Evolutionary conservation across 2,113 vertebrate genomes (phyloP), one percentile per base, ranked within the genome.

Genomic region (Procavia capensis): DNA sequence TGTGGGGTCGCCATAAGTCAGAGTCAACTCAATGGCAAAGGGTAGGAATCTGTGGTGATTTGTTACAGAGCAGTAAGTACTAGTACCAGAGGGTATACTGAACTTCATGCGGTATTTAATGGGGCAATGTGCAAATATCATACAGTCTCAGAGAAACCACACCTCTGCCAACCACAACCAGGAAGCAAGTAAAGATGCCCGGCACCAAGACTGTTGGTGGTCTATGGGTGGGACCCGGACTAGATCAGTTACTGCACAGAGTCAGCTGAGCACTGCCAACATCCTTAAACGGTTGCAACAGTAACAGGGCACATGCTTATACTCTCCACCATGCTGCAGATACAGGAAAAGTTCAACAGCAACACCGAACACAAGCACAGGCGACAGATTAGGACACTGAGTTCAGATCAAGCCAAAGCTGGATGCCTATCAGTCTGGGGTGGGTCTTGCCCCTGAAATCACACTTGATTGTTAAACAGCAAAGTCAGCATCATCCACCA

Each of bases 281-380:
- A 43, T 8, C 72, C 68, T 76, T 25, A 41, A 64, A 63, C 19
- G 39, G 36, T 39, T 64, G 22, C 10, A 7, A 64, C 34, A n/a
- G 47, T 78, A 78, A 86, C 47, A 83, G 45, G 66, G 83, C 29
- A 17, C 39, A 29, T 39, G 50, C 31, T 68, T 61, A 31, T 66
- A 24, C 54, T 54, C 41, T 92, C 57, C 3, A 0, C 0, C 9
- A 75, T 78, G 43, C 20, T 25, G 78, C 27, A 85, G 59, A 85
- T 9, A 76, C 10, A 70, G 43, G n/a, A 85, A 84, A 82, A 92
- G 75, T 78, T 95, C n/a, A 64, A 45, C 14, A 86, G 31, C 34
- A 78, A 82, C 54, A 47, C 29, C 29, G 64, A 90, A 94, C n/a
- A 47, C n/a, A 75, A 94, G 36, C 61, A 43, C 29, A 70, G 41